phyloP scores from a whole-genome alignment of 2,797 vertebrate genomes.

The Sebastes iracundus region DNA sequence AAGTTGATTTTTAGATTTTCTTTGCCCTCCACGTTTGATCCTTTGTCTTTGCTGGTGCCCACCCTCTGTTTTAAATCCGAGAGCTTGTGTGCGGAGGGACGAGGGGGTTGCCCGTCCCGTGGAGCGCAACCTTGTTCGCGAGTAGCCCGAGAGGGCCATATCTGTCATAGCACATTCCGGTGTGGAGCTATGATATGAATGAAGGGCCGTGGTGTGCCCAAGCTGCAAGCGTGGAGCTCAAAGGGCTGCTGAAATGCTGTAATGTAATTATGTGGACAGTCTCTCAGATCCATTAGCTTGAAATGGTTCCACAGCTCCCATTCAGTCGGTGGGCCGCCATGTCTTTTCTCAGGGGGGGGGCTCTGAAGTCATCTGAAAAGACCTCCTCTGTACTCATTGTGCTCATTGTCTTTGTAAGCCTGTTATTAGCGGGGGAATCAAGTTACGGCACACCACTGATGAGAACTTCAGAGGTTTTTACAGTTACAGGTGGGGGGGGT shows the following conservation, averaged over 20 bases:
- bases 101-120: conserved; percentile 60
- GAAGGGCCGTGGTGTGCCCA: conserved; percentile 64
- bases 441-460: conserved; percentile 73
- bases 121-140: conserved; percentile 64
- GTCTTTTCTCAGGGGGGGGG: conserved; percentile 67
- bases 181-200: conserved; percentile 74
- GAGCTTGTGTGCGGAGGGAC: conserved; percentile 46
- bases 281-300: conserved; percentile 77
- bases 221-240: conserved; percentile 65
- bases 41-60: conserved; percentile 70
- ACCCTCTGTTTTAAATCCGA: conserved; percentile 70
- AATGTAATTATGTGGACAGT: conserved; percentile 84
- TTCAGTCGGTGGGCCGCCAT: conserved; percentile 75
- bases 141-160: conserved; percentile 66
- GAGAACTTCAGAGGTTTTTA: conserved; percentile 71
- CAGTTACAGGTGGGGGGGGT: conserved; percentile 64
- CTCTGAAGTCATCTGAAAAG: conserved; percentile 83
- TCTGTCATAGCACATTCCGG: conserved; percentile 81
- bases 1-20: conserved; percentile 62
- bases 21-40: conserved; percentile 67
- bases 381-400: conserved; percentile 83
- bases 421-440: conserved; percentile 83
- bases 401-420: conserved; percentile 83
- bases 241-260: conserved; percentile 75
- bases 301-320: conserved; percentile 70